Percentiles rank a stretch among this genome's conserved stretches.
phyloP scores from a whole-genome alignment of 2,113 vertebrate genomes.

The Scopus umbretta region DNA sequence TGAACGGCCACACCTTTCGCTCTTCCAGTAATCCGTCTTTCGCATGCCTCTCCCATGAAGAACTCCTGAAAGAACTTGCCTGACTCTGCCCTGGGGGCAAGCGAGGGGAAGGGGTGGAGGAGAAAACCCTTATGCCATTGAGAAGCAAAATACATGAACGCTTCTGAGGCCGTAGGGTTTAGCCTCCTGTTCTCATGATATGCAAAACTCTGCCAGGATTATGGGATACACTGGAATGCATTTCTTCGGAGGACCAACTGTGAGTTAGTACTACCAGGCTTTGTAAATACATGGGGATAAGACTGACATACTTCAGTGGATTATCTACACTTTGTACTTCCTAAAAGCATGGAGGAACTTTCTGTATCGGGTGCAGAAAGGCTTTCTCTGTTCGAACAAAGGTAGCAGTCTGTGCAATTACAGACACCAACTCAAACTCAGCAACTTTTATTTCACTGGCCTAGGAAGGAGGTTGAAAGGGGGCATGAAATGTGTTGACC shows the following conservation, averaged over 20 bases:
- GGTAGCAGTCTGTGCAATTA: neutral
- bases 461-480: neutral
- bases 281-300: slow-evolving; percentile 14
- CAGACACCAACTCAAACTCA: slow-evolving; percentile 32
- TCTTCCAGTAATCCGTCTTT: neutral
- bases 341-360: slow-evolving; percentile 19
- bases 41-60: slow-evolving; percentile 3
- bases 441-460: slow-evolving; percentile 30
- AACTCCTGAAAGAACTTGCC: slow-evolving; percentile 42
- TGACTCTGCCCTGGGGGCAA: slow-evolving; percentile 22
- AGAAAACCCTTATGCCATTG: neutral
- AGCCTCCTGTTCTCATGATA: neutral
- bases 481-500: neutral
- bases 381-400: slow-evolving; percentile 40
- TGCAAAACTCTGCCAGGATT: slow-evolving; percentile 1
- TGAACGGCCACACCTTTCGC: slow-evolving; percentile 22
- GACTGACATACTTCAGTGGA: slow-evolving; percentile 26
- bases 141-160: neutral
- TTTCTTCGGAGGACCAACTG: neutral
- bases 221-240: neutral
- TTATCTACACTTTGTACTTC: slow-evolving; percentile 44
- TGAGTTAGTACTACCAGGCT: neutral
- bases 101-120: slow-evolving; percentile 6
- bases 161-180: neutral
- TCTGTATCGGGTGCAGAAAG: neutral